Evolutionary conservation across 2,113 vertebrate genomes (phyloP).

Genomic region (Oncorhynchus keta): DNA sequence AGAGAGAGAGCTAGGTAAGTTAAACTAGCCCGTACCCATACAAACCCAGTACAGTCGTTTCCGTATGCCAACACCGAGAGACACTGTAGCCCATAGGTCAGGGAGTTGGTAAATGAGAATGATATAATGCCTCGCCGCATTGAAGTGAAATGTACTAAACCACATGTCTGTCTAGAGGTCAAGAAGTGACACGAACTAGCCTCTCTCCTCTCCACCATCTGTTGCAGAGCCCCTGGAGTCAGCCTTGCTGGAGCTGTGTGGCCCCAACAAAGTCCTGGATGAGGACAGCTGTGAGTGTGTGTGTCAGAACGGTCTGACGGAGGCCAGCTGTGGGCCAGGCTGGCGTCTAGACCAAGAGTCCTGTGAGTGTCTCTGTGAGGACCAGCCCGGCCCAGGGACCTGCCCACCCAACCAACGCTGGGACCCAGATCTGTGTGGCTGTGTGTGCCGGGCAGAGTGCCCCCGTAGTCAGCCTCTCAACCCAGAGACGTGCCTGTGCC

Average conservation of each 20-base stretch:
- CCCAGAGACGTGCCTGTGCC: slow-evolving; percentile 70
- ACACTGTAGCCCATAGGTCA: too few species aligned
- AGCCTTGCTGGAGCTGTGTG: slow-evolving; percentile 67
- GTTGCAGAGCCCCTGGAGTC: slow-evolving; percentile 59
- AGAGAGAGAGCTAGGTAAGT: slow-evolving; percentile 55
- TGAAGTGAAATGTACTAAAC: too few species aligned
- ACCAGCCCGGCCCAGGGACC: slow-evolving; percentile 48
- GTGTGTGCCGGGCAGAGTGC: slow-evolving; percentile 62
- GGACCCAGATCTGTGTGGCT: slow-evolving; percentile 71
- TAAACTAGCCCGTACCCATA: too few species aligned
- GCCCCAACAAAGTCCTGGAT: slow-evolving; percentile 68
- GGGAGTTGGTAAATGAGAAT: too few species aligned
- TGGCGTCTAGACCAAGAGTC: slow-evolving; percentile 69
- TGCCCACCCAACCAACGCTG: slow-evolving; percentile 69
- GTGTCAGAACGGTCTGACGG: slow-evolving; percentile 72
- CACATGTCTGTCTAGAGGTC: too few species aligned
- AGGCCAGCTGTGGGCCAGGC: slow-evolving; percentile 69
- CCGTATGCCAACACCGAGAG: too few species aligned
- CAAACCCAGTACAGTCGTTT: too few species aligned
- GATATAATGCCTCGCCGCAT: too few species aligned
- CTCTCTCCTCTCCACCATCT: neutral
- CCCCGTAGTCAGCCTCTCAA: slow-evolving; percentile 69
- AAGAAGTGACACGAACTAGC: too few species aligned
- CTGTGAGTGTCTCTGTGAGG: slow-evolving; percentile 72
- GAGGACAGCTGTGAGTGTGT: slow-evolving; percentile 67